Evolutionary conservation across 2,888 invertebrate genomes (phyloP), one percentile per base, ranked within the genome.

Genomic region (Pollenia angustigena): DNA sequence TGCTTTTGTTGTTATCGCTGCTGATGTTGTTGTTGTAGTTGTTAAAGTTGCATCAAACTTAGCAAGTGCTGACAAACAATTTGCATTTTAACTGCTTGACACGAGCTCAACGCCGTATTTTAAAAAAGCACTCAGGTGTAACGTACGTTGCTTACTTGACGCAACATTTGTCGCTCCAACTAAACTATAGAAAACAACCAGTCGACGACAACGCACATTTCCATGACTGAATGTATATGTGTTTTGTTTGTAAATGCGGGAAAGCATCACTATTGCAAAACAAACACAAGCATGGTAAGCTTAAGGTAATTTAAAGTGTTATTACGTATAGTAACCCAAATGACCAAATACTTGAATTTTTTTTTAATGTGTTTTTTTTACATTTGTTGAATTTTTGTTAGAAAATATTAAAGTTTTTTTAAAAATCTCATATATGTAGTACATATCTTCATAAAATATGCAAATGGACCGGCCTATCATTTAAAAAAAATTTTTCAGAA

Each of bases 31-130:
- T 58, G 60, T 23, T 68, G 9, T 23, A 23, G 23, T 66, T 66
- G 52, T 64, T 16, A 42, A 42, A 12, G 52, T 40, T 16, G 16
- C 69, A 50, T 14, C 54, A 56, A 46, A n/a, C 23, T 69, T 32
- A 78, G 18, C 66, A 62, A 81, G 78, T 84, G 74, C 81, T 72
- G 74, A 74, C 68, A 78, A 75, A 84, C 72, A 87, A 84, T 84
- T 87, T 87, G 78, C 79, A 86, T 86, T 80, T 81, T 76, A 76
- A 81, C 58, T 72, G 83, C 54, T 56, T 74, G 87, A 81, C 83
- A 80, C 72, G 71, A 80, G 66, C 76, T 75, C 54, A 62, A 75
- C 72, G 54, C 23, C 56, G 68, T 81, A 78, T 81, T 68, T 84
- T 56, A 68, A 32, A 74, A 81, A 84, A 54, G 81, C 87, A 78